Percentiles rank a stretch among this genome's conserved stretches.
These are phyloP conservation scores for Cataglyphis rosenhaueri DNA, from an alignment of 2,888 invertebrate species.

Conservation along the genomic window DNA sequence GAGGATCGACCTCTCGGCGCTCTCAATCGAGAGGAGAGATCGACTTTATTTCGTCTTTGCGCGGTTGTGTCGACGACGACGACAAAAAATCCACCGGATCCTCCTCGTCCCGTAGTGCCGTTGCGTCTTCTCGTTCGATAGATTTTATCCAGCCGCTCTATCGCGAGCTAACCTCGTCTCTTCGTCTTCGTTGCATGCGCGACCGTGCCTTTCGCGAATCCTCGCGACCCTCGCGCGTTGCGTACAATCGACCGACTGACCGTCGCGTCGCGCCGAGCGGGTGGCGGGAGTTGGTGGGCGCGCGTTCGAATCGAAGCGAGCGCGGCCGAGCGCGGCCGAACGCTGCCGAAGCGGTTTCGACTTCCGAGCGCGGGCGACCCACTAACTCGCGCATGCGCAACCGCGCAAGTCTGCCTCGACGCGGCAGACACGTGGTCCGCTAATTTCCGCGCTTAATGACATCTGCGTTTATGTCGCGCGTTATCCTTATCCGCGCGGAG, in stretches of 20 bases:
- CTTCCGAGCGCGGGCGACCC: constrained; percentile 73
- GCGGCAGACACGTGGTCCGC: constrained; percentile 16
- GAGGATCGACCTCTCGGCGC: constrained; percentile 63
- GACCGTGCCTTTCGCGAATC: constrained; percentile 60
- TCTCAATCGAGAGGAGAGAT: constrained; percentile 63
- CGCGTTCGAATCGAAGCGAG: constrained; percentile 70
- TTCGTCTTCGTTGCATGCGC: constrained; percentile 60
- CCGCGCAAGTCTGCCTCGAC: neutral
- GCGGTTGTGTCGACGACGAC: constrained; percentile 46
- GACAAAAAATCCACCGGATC: constrained; percentile 42
- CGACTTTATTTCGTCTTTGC: constrained; percentile 45
- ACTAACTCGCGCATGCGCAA: constrained; percentile 66
- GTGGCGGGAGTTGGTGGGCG: constrained; percentile 53
- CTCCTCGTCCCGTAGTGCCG: constrained; percentile 14
- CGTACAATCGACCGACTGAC: constrained; percentile 73
- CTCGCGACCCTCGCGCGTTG: constrained; percentile 67
- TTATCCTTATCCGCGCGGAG: neutral
- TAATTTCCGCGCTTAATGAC: neutral
- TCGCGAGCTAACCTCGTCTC: constrained; percentile 54
- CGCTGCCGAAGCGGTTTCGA: constrained; percentile 41
- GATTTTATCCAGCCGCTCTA: constrained; percentile 47
- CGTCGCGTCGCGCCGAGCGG: constrained; percentile 46
- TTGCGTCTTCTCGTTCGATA: constrained; percentile 21
- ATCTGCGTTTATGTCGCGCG: neutral
- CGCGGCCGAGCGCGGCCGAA: constrained; percentile 60